Conservation (phyloP, 2,113 vertebrate species). For the Tragelaphus scriptus region DNA sequence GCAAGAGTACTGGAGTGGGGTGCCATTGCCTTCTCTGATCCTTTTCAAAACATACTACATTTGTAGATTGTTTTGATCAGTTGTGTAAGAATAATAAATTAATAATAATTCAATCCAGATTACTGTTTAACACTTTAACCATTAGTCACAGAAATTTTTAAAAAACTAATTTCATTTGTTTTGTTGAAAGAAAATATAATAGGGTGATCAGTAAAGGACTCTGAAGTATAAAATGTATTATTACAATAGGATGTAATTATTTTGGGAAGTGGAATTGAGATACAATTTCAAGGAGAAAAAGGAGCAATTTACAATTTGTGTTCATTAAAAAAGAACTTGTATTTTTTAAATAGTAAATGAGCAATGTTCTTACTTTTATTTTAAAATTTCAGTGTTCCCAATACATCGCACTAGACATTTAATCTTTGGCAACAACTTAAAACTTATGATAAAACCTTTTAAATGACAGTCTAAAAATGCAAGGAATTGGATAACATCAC, state of each 20-base stretch:
- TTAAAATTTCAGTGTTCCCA: background rate
- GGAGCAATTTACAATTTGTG: background rate
- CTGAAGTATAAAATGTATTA: background rate
- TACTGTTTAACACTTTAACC: background rate
- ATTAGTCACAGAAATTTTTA: background rate
- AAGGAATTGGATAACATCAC: background rate
- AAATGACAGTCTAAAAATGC: background rate
- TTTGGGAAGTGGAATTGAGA: background rate
- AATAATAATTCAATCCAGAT: background rate
- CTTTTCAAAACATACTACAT: background rate
- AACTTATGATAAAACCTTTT: background rate
- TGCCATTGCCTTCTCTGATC: background rate
- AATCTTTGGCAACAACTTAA: background rate
- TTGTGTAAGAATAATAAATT: background rate
- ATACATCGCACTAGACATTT: background rate
- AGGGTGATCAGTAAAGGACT: background rate
- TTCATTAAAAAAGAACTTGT: background rate
- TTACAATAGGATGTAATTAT: background rate
- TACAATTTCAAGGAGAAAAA: background rate
- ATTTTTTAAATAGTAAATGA: background rate
- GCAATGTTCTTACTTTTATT: background rate
- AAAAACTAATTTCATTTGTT: background rate
- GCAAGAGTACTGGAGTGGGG: too few species aligned
- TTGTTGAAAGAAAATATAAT: background rate
- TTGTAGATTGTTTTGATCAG: background rate